Percentiles rank a stretch among this genome's conserved stretches.
phyloP scores from a whole-genome alignment of 2,888 invertebrate genomes.

The Drosophila parthenogenetica region DNA sequence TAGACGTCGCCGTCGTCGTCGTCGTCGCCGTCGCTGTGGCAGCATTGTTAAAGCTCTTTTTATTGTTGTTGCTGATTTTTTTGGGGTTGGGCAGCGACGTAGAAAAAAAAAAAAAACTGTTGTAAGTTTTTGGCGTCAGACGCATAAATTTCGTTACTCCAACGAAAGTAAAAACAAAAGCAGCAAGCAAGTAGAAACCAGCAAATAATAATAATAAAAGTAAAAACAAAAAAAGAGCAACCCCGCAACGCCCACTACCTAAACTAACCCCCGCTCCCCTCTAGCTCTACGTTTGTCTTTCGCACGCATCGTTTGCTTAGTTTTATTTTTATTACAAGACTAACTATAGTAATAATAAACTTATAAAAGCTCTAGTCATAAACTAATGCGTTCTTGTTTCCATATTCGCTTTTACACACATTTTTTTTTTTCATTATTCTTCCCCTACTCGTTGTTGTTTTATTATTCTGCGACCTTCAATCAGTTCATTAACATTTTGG shows the following conservation, averaged over 20 bases:
- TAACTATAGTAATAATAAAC: slow-evolving; percentile 14
- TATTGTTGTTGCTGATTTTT: slow-evolving; percentile 10
- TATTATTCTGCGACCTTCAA: slow-evolving; percentile 67
- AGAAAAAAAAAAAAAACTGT: slow-evolving; percentile 6
- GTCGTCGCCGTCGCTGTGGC: slow-evolving; percentile 26
- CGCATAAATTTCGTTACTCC: slow-evolving; percentile 43
- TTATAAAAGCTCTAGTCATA: slow-evolving; percentile 26
- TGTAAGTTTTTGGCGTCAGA: slow-evolving; percentile 42
- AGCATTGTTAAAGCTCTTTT: slow-evolving; percentile 44
- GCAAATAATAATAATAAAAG: slow-evolving; percentile 11
- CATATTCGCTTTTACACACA: slow-evolving; percentile 11
- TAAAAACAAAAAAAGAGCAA: neutral
- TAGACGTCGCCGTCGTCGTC: slow-evolving; percentile 6
- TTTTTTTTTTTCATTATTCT: slow-evolving; percentile 9
- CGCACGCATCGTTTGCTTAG: too few relatives aligned
- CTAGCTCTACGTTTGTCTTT: neutral
- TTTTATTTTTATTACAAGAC: neutral
- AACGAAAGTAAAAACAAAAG: slow-evolving; percentile 48
- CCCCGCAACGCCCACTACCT: too few relatives aligned
- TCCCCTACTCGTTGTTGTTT: slow-evolving; percentile 9
- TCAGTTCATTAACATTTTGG: slow-evolving; percentile 76
- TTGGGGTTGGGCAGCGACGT: slow-evolving; percentile 13
- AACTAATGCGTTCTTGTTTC: slow-evolving; percentile 11
- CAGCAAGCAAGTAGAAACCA: slow-evolving; percentile 14
- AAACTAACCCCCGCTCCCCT: neutral